Conservation (phyloP, 2,113 vertebrate species). For the Scortum barcoo region DNA sequence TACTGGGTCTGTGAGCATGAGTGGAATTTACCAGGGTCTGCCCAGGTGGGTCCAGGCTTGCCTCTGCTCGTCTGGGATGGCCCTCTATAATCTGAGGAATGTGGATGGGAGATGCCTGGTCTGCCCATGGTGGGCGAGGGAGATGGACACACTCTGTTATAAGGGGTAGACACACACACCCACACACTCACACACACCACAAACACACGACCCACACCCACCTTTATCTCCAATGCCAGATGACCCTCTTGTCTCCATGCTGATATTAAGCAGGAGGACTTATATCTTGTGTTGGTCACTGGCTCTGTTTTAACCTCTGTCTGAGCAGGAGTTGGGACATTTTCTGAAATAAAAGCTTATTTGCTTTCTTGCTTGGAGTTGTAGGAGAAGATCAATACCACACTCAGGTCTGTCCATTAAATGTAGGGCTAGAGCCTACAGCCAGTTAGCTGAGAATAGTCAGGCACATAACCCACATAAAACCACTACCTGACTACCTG, state of each 20-base stretch:
- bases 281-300: conserved; percentile 25
- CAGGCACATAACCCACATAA: neutral
- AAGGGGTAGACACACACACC: conserved; percentile 47
- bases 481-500: neutral
- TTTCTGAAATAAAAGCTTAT: neutral
- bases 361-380: neutral
- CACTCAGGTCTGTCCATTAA: neutral
- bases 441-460: neutral
- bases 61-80: conserved; percentile 74
- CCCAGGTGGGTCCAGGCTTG: conserved; percentile 81
- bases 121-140: conserved; percentile 73
- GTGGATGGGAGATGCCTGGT: conserved; percentile 74
- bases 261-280: conserved; percentile 64
- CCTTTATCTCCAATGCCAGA: conserved; percentile 78
- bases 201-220: conserved; percentile 59
- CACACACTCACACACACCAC: conserved; percentile 41
- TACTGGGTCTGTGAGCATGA: conserved; percentile 66
- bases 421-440: too few relatives aligned
- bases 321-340: neutral
- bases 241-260: conserved; percentile 65
- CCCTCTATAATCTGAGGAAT: conserved; percentile 81
- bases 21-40: conserved; percentile 81
- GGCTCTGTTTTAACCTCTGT: conserved; percentile 35
- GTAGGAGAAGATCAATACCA: neutral
- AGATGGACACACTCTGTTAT: conserved; percentile 74